phyloP scores from a whole-genome alignment of 2,113 vertebrate species.

The Syngnathus scovelli region DNA sequence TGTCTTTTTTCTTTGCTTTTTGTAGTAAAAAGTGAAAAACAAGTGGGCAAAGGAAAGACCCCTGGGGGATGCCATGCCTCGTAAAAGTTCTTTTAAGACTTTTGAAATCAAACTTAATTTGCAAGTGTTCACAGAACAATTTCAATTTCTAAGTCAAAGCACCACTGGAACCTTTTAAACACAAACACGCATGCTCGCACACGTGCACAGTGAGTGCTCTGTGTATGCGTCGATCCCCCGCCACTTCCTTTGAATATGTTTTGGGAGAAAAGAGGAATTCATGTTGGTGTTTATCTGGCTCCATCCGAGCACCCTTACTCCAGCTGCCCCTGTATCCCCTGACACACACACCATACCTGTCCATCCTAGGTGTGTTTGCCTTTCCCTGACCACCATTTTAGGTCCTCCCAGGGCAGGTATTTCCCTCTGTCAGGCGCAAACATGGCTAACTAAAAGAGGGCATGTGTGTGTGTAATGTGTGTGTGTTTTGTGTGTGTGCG shows the following conservation, averaged over 20 bases:
- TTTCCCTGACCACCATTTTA: conserved; percentile 66
- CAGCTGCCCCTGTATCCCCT: conserved; percentile 63
- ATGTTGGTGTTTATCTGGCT: conserved; percentile 73
- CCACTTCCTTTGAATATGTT: conserved; percentile 69
- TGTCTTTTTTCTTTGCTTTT: too few relatives aligned
- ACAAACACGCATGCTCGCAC: conserved; percentile 18
- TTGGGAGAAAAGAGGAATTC: conserved; percentile 78
- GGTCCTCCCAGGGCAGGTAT: conserved; percentile 70
- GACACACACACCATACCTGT: conserved; percentile 48
- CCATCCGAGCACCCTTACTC: conserved; percentile 63
- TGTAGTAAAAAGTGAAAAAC: background rate
- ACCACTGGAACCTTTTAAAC: background rate
- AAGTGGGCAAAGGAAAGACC: background rate
- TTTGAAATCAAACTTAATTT: background rate
- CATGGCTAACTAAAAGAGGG: conserved; percentile 27
- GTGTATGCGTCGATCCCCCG: conserved; percentile 49
- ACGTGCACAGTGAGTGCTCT: conserved; percentile 60
- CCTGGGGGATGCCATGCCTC: background rate
- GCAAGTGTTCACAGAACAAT: background rate
- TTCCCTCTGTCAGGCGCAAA: conserved; percentile 57
- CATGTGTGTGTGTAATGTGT: background rate
- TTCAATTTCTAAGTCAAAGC: background rate
- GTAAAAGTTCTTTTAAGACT: background rate
- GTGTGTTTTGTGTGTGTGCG: conserved; percentile 13
- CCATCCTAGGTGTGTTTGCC: conserved; percentile 71